Conservation (phyloP, 2,888 invertebrate genomes). For the Philaethria dido region DNA sequence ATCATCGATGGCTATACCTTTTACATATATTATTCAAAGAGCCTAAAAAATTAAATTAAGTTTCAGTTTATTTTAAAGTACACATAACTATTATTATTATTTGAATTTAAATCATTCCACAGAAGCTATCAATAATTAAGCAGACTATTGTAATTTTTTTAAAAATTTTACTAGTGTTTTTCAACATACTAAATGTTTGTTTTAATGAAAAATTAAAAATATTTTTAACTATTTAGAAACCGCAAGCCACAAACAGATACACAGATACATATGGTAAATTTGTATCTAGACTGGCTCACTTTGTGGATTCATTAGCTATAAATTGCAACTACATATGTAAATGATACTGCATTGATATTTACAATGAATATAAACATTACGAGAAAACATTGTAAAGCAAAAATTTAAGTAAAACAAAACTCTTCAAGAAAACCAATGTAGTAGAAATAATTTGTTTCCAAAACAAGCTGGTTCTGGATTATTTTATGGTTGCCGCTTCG, state of each 20-base stretch:
- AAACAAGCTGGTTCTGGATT: constrained; percentile 26
- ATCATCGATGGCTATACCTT: constrained; percentile 22
- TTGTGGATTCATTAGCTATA: not conserved
- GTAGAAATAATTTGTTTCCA: constrained; percentile 34
- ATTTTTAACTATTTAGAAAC: constrained; percentile 4
- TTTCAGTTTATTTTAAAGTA: not conserved
- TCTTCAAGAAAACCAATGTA: constrained; percentile 17
- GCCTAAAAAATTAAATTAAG: not conserved
- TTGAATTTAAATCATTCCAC: too few relatives aligned
- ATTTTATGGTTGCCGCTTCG: constrained; percentile 24
- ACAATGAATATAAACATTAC: not conserved
- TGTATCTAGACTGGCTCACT: not conserved
- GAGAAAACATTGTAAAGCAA: not conserved
- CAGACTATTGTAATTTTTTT: too few relatives aligned
- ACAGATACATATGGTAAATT: not conserved
- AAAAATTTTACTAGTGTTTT: too few relatives aligned
- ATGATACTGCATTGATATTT: not conserved
- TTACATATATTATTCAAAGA: not conserved
- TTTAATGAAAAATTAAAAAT: too few relatives aligned
- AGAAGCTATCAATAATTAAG: too few relatives aligned
- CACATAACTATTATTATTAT: too few relatives aligned
- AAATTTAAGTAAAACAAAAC: not conserved
- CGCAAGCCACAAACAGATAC: not conserved
- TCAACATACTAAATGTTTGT: too few relatives aligned
- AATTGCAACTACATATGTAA: not conserved